Percentiles rank a stretch among this genome's conserved stretches.
Conservation (phyloP, 2,797 vertebrate genomes). For the Anisognathus igniventris region DNA sequence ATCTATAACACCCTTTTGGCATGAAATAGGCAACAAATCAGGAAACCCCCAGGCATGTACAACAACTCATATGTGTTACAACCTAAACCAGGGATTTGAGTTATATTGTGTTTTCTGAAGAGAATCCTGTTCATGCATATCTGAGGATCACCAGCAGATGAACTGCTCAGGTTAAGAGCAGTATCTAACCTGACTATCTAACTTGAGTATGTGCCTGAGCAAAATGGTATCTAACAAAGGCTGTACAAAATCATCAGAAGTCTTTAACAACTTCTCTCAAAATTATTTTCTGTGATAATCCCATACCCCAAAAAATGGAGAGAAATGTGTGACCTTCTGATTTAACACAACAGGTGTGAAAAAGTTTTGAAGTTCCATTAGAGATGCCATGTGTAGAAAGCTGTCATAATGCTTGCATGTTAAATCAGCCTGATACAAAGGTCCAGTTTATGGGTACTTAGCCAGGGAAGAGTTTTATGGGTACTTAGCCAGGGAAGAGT, state of each 20-base stretch:
- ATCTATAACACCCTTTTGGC: background rate
- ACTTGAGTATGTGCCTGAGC: no score
- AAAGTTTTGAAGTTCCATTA: background rate
- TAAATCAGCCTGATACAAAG: background rate
- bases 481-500: background rate
- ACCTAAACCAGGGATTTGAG: background rate
- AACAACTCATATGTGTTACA: background rate
- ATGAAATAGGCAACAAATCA: background rate
- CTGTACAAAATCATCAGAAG: background rate
- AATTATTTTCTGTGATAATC: background rate
- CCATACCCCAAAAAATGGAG: rapidly evolving
- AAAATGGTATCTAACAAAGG: background rate
- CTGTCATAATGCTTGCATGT: background rate
- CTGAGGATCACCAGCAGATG: background rate
- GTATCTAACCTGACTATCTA: no score
- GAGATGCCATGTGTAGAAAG: background rate
- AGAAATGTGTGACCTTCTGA: background rate
- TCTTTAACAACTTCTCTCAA: background rate
- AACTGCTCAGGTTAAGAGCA: background rate
- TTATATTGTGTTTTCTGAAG: background rate
- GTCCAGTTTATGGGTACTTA: background rate
- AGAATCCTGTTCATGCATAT: background rate
- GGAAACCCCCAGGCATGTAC: background rate
- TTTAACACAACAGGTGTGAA: background rate
- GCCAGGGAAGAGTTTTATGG: background rate